Evolutionary conservation across 2,797 vertebrate genomes (phyloP).

Genomic region (Gymnothorax reevesii): DNA sequence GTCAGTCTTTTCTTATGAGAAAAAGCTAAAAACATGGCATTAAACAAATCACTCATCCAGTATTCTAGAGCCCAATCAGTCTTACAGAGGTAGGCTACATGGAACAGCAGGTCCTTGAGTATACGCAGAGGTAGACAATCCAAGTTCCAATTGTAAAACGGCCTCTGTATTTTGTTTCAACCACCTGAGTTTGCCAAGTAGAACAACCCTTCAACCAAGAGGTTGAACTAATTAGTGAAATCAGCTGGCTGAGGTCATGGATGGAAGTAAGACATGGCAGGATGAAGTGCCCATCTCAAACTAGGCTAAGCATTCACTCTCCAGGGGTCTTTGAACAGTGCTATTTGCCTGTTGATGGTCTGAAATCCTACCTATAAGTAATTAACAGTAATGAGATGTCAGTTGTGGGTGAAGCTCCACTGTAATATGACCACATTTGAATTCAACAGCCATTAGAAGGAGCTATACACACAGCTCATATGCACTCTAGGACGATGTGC

Average conservation of each 20-base stretch:
- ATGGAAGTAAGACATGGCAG: too few species aligned
- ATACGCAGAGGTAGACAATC: too few species aligned
- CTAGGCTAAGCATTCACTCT: not conserved
- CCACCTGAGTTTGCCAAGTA: too few species aligned
- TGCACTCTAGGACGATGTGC: not conserved
- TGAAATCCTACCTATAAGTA: not conserved
- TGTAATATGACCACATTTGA: not conserved
- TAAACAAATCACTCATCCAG: not conserved
- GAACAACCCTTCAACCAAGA: too few species aligned
- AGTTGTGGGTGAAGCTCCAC: not conserved
- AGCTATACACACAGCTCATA: not conserved
- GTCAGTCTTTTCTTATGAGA: not conserved
- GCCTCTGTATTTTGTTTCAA: too few species aligned
- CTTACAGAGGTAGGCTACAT: not conserved
- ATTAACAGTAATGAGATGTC: not conserved
- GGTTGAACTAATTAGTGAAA: too few species aligned
- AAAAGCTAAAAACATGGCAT: not conserved
- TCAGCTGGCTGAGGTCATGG: too few species aligned
- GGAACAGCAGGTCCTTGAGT: not conserved
- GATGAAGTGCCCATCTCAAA: too few species aligned
- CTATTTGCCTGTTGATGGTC: not conserved
- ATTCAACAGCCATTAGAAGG: not conserved
- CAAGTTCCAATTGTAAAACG: too few species aligned
- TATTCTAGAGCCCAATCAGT: not conserved
- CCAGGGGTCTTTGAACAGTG: not conserved